Base-by-base conservation (phyloP, 1,140 invertebrate genomes). In the Rhopalosiphum maidis region DNA sequence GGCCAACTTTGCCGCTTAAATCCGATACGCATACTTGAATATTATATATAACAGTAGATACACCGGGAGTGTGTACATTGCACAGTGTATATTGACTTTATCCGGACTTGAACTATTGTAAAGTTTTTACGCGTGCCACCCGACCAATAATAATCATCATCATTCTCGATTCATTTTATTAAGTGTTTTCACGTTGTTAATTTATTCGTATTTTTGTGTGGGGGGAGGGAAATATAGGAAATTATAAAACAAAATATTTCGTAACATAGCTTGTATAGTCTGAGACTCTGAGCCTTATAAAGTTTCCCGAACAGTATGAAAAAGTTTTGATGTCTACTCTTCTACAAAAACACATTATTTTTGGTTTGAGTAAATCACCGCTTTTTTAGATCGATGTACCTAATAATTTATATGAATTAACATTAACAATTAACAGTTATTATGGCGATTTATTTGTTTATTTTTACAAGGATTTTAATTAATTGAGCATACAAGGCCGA, bases 111-210 rank as follows among this genome's bases (percentile, higher is more conserved):
- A 86, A 46, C 25, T 43, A 25, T 11, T 43, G 25, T 30, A n/a
- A 86, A 86, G 85, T 86, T 46, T 86, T 86, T 86, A 86, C 85
- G 43, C 85, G 43, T 77, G 30, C n/a, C 60, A 77, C 30, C 41
- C 85, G 15, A 86, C 37, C 37, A 43, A 46, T n/a, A 86, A 41
- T 86, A 46, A 86, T 86, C 22, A 86, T 46, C 9, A 46, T 86
- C 46, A n/a, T n/a, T n/a, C n/a, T 77, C 30, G 2, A n/a, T n/a
- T 18, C 11, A 18, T 18, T 46, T 46, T 86, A 85, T 41, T 23
- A 2, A 15, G 22, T 86, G 23, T 86, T 86, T 11, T 86, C 9
- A 23, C 8, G 3, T 25, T 41, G 41, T 9, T 41, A 43, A 85
- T 25, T 85, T 85, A 85, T 43, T 85, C 25, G 43, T 41, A 25